phyloP scores from a whole-genome alignment of 2,888 invertebrate species.

The Danaus chrysippus region DNA sequence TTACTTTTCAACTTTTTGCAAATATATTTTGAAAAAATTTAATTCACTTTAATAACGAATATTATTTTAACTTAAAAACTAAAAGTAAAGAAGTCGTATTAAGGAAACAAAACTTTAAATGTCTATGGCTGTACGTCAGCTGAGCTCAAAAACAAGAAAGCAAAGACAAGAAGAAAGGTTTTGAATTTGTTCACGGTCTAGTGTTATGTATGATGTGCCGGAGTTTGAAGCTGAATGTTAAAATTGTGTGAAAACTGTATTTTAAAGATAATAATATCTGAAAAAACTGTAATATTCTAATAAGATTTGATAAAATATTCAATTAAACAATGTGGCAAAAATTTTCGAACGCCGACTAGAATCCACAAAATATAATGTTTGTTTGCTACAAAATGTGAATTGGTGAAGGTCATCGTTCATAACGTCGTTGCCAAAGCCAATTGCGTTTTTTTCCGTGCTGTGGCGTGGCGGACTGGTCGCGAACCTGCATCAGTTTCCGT shows the following conservation, averaged over 20 bases:
- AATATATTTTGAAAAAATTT: neutral
- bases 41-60: neutral
- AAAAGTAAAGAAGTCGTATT: neutral
- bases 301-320: neutral
- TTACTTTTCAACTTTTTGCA: neutral
- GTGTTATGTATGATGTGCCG: neutral
- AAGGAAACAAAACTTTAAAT: slow-evolving; percentile 22
- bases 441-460: slow-evolving; percentile 38
- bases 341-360: slow-evolving; percentile 2
- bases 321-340: neutral
- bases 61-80: neutral
- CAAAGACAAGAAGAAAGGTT: slow-evolving; percentile 14
- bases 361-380: slow-evolving; percentile 18
- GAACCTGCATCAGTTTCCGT: slow-evolving; percentile 9
- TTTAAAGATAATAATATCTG: neutral
- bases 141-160: slow-evolving; percentile 23
- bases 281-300: neutral
- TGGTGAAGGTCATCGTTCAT: slow-evolving; percentile 48
- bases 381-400: slow-evolving; percentile 72
- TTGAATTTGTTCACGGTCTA: neutral
- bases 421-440: slow-evolving; percentile 36
- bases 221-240: neutral
- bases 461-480: slow-evolving; percentile 26
- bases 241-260: neutral
- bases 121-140: slow-evolving; percentile 31